These are phyloP conservation scores for Rotaria macrura DNA, from an alignment of 2,888 invertebrate species.

Conservation along the genomic window DNA sequence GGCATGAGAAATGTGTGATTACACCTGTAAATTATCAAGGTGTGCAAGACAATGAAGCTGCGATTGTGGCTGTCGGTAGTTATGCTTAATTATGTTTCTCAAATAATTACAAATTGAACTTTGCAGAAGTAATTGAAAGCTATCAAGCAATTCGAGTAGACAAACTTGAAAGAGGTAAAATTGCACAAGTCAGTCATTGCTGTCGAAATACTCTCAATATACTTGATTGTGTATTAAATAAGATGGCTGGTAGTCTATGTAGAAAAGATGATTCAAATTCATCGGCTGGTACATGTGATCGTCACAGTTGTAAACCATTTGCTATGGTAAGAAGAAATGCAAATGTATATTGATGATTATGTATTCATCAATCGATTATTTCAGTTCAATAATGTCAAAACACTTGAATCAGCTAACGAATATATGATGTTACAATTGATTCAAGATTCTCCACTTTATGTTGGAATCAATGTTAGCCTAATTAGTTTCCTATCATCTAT, in stretches of 20 bases:
- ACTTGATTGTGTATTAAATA: not conserved
- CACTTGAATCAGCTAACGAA: not conserved
- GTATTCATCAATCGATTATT: not conserved
- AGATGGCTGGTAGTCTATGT: not conserved
- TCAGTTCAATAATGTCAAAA: not conserved
- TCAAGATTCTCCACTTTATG: not conserved
- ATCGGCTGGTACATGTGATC: not conserved
- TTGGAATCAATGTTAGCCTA: not conserved
- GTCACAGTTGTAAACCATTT: not conserved
- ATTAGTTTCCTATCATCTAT: not conserved
- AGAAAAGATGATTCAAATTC: not conserved
- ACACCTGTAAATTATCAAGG: constrained; percentile 12
- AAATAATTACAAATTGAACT: not conserved
- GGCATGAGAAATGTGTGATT: not conserved
- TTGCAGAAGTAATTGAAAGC: not conserved
- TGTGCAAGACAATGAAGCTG: not conserved
- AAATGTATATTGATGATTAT: too few relatives aligned
- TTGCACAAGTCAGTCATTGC: not conserved
- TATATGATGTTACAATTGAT: not conserved
- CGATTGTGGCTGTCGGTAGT: not conserved
- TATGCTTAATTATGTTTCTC: not conserved
- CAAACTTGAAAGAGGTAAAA: not conserved
- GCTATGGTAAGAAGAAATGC: not conserved
- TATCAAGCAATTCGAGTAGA: not conserved
- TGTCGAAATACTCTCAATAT: not conserved